Evolutionary conservation across 53 echinoderm and acorn worm species (phyloP).

Genomic region (Actinopyga echinites): DNA sequence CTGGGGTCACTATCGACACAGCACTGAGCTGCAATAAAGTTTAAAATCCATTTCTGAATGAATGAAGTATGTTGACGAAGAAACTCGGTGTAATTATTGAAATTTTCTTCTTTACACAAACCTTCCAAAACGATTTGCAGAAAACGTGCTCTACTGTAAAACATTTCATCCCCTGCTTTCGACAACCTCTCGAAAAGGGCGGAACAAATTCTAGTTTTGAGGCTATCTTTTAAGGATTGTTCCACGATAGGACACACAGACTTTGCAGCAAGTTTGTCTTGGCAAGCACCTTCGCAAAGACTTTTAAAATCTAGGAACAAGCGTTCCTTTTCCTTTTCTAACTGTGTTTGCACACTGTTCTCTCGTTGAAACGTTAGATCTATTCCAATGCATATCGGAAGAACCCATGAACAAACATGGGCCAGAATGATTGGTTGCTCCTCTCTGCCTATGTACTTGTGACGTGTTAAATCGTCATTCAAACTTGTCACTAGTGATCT

Average conservation of each 20-base stretch:
- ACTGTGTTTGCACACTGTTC: background rate
- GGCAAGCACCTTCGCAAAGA: background rate
- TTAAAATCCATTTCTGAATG: background rate
- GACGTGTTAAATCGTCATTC: background rate
- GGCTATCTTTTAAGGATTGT: background rate
- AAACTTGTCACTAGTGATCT: background rate
- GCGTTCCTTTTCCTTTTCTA: background rate
- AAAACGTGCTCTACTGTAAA: slow-evolving; percentile 15
- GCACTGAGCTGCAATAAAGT: slow-evolving; percentile 16
- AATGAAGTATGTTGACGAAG: background rate
- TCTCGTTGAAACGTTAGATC: background rate
- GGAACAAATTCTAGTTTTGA: slow-evolving; percentile 3
- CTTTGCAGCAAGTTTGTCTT: slow-evolving; percentile 7
- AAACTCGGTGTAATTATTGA: background rate
- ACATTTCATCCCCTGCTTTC: slow-evolving; percentile 16
- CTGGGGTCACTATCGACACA: background rate
- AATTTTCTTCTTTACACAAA: slow-evolving; percentile 17
- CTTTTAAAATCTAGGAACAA: slow-evolving; percentile 4
- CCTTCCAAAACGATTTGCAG: background rate
- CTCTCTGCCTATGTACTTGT: background rate
- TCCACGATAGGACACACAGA: background rate
- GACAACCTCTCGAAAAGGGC: background rate
- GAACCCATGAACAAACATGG: slow-evolving; percentile 21
- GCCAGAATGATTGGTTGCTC: background rate
- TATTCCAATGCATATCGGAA: background rate